Evolutionary conservation across 2,113 vertebrate species (phyloP).

Genomic region (Nothocercus julius): DNA sequence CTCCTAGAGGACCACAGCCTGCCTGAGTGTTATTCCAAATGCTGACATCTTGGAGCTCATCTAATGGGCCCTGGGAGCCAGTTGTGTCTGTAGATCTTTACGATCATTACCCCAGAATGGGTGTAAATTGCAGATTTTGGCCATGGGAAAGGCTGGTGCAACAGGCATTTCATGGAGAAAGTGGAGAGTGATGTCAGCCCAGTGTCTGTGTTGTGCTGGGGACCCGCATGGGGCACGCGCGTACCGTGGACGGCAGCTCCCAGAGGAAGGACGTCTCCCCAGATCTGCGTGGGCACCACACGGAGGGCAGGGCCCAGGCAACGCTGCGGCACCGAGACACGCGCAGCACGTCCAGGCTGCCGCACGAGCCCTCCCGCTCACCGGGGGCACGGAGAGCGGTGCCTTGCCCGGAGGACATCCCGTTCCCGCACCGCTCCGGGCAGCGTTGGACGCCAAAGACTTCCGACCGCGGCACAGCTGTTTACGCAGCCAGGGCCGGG

Average conservation of each 20-base stretch:
- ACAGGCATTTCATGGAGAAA: not conserved
- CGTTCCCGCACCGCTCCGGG: not conserved
- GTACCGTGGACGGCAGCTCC: no score
- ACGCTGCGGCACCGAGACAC: no score
- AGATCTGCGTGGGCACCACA: not conserved
- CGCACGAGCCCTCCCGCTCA: no score
- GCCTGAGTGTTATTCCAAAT: not conserved
- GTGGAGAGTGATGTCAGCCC: not conserved
- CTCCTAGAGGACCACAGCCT: not conserved
- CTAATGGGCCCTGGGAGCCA: accelerated
- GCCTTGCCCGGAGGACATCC: not conserved
- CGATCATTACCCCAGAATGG: not conserved
- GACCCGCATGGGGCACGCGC: not conserved
- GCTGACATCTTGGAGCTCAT: not conserved
- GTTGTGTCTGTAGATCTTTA: not conserved
- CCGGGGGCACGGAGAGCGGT: not conserved
- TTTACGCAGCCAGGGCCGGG: not conserved
- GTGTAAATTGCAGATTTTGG: not conserved
- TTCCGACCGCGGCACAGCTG: not conserved
- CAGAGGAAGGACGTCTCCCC: not conserved
- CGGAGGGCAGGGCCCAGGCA: not conserved
- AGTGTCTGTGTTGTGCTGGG: not conserved
- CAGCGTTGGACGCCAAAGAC: not conserved
- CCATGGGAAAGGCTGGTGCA: not conserved
- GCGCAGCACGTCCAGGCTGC: no score